Evolutionary conservation across 2,888 invertebrate genomes (phyloP).

Genomic region (Euzophera pinguis): DNA sequence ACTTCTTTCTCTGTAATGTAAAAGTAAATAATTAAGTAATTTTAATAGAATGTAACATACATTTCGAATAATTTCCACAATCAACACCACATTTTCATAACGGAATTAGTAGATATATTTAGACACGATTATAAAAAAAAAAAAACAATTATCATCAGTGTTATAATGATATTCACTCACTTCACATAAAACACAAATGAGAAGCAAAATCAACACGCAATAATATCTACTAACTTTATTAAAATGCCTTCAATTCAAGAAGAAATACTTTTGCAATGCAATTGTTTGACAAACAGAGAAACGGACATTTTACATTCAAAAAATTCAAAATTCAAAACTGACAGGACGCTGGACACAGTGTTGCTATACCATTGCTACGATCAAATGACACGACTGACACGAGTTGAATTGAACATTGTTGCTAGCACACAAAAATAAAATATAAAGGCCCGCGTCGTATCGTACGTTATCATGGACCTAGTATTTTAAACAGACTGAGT

Average conservation of each 20-base stretch:
- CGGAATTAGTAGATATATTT: neutral
- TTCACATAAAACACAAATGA: no score
- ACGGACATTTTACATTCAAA: slow-evolving; percentile 43
- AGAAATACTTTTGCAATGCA: neutral
- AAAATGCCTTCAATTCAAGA: neutral
- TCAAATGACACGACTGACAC: no score
- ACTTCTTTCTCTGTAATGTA: neutral
- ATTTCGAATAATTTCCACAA: no score
- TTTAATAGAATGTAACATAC: neutral
- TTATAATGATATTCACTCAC: no score
- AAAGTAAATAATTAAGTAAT: neutral
- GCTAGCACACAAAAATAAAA: no score
- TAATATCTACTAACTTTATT: neutral
- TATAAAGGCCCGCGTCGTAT: no score
- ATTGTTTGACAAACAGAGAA: slow-evolving; percentile 1
- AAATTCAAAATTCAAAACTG: slow-evolving; percentile 29
- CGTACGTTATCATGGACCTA: no score
- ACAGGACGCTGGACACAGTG: neutral
- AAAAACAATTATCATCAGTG: no score
- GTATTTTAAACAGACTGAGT: no score
- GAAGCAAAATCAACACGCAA: neutral
- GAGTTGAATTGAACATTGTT: no score
- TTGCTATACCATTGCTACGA: no score
- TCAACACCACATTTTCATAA: neutral
- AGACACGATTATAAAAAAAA: no score